phyloP scores from a whole-genome alignment of 2,888 invertebrate genomes.

The Melinopterus prodromus region DNA sequence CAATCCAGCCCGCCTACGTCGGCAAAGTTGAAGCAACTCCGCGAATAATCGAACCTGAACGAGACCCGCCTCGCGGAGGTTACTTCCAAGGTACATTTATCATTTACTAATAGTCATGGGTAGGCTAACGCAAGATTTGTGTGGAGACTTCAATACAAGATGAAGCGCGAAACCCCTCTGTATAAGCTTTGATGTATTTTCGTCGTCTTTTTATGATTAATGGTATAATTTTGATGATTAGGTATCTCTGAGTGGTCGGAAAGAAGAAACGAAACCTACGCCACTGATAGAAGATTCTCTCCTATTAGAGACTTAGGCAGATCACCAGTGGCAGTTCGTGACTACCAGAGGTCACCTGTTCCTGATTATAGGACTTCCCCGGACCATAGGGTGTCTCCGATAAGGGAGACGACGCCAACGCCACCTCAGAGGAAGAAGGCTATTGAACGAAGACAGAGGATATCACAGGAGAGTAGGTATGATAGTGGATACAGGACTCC shows the following conservation, averaged over 20 bases:
- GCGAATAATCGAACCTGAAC: conserved; percentile 37
- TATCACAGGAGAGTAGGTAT: conserved; percentile 61
- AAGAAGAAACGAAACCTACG: conserved; percentile 56
- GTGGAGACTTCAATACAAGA: conserved; percentile 18
- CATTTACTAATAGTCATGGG: conserved; percentile 25
- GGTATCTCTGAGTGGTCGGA: conserved; percentile 85
- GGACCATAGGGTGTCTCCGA: conserved; percentile 44
- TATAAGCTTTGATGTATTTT: no score
- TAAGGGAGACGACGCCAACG: conserved; percentile 63
- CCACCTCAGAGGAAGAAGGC: conserved; percentile 74
- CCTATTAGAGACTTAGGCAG: conserved; percentile 34
- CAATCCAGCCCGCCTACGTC: conserved; percentile 47
- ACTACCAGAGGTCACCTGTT: conserved; percentile 44
- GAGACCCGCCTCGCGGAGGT: conserved; percentile 35
- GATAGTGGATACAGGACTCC: conserved; percentile 68
- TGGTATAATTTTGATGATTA: neutral
- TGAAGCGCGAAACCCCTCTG: neutral
- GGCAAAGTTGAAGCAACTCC: conserved; percentile 37
- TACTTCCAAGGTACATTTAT: conserved; percentile 41
- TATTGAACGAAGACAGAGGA: conserved; percentile 64
- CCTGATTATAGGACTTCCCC: conserved; percentile 46
- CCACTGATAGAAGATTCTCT: conserved; percentile 35
- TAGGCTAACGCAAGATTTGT: neutral
- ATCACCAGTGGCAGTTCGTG: conserved; percentile 38
- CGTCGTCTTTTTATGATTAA: no score